Conservation (phyloP, 2,113 vertebrate genomes). For the Grammomys surdaster region DNA sequence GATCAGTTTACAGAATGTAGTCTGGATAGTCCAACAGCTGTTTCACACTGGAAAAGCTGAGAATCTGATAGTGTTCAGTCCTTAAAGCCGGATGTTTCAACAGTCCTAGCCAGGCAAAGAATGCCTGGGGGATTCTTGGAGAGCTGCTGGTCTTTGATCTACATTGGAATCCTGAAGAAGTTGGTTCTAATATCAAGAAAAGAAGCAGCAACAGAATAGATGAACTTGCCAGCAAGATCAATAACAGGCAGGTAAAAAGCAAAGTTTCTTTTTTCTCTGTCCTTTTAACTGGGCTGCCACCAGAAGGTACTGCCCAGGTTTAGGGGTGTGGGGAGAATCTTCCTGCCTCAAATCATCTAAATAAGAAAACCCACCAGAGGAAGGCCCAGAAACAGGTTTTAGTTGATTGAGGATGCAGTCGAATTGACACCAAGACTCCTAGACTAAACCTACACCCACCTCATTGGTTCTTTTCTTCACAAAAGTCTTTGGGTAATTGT, state of each 20-base stretch:
- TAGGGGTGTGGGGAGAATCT: not conserved
- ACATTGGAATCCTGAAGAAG: not conserved
- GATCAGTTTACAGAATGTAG: too few relatives aligned
- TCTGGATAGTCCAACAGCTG: not conserved
- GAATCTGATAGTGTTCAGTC: not conserved
- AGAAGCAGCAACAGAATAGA: not conserved
- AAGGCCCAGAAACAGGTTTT: not conserved
- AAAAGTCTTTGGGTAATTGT: not conserved
- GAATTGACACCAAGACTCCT: not conserved
- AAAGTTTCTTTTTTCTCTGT: not conserved
- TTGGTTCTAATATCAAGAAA: not conserved
- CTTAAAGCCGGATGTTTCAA: not conserved
- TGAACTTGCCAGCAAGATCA: not conserved
- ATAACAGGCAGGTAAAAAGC: not conserved
- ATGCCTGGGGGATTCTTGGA: not conserved
- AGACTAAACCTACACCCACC: not conserved
- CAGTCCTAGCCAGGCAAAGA: not conserved
- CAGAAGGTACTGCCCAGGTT: not conserved
- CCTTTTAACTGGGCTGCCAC: not conserved
- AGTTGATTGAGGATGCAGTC: not conserved
- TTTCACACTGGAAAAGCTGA: not conserved
- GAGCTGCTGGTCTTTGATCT: not conserved
- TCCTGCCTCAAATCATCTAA: not conserved
- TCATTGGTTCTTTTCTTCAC: not conserved
- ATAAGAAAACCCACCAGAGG: not conserved